These are phyloP conservation scores for Orientallactaga sibirica DNA, from an alignment of 2,797 vertebrate genomes.

Conservation along the genomic window DNA sequence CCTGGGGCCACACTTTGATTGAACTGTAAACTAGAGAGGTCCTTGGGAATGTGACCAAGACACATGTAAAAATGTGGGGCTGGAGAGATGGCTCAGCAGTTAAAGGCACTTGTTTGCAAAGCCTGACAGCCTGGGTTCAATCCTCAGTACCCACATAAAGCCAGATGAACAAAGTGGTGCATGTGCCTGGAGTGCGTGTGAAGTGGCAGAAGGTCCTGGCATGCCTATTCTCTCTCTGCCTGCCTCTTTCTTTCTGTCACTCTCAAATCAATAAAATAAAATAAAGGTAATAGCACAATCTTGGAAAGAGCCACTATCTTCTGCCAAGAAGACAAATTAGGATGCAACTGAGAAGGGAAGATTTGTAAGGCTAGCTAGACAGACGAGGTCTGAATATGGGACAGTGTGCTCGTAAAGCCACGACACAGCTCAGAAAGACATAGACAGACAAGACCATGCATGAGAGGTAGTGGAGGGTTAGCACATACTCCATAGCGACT, in stretches of 20 bases:
- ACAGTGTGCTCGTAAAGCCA: rapidly evolving
- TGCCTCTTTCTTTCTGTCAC: no score
- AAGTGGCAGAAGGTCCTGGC: no score
- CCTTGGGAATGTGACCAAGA: background rate
- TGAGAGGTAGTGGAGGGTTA: rapidly evolving
- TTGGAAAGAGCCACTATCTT: background rate
- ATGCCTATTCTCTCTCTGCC: no score
- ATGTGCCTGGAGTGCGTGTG: no score
- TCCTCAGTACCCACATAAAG: no score
- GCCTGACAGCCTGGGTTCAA: no score
- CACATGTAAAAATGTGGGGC: no score
- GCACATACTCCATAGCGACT: background rate
- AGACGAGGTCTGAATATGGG: rapidly evolving
- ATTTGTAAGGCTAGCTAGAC: rapidly evolving
- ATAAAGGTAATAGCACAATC: background rate
- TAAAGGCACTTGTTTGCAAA: no score
- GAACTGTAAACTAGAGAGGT: no score
- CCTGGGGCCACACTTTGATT: background rate
- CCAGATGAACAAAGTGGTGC: no score
- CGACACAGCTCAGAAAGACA: background rate
- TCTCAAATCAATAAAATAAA: no score
- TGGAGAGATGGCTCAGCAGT: no score
- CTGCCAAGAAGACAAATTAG: rapidly evolving
- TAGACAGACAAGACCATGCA: rapidly evolving
- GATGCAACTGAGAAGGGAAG: rapidly evolving